These are phyloP conservation scores for Vannuccia rotundouncinata DNA, from an alignment of 2,888 invertebrate species.

Conservation along the genomic window DNA sequence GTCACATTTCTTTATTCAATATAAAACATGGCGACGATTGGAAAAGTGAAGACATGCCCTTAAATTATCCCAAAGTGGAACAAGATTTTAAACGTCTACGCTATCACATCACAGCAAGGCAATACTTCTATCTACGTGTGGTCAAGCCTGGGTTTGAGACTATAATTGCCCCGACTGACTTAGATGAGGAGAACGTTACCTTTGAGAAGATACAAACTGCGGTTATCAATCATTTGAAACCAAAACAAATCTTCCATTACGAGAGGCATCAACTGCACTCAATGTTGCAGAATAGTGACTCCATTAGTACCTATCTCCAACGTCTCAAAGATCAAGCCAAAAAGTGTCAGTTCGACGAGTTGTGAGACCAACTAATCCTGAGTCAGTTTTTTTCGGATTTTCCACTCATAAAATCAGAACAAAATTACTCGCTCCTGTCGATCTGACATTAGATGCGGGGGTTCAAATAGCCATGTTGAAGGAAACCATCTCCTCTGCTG, in stretches of 20 bases:
- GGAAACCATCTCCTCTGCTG: not conserved
- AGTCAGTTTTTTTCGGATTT: constrained; percentile 10
- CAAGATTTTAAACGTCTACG: no score
- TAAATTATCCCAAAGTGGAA: no score
- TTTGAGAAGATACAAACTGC: constrained; percentile 1
- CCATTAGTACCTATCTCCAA: not conserved
- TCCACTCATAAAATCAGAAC: not conserved
- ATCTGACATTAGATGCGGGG: not conserved
- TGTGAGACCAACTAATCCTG: not conserved
- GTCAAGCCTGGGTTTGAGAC: not conserved
- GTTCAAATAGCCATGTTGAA: not conserved
- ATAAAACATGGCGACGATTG: not conserved
- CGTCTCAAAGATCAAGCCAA: not conserved
- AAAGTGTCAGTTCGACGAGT: not conserved
- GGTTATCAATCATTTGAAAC: not conserved
- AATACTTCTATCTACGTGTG: constrained; percentile 2
- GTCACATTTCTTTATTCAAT: no score
- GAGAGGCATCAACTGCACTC: not conserved
- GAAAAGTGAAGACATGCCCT: not conserved
- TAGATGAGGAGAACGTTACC: constrained; percentile 7
- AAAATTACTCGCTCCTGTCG: not conserved
- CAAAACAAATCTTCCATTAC: constrained; percentile 11
- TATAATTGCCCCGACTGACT: not conserved
- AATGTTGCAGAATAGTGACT: not conserved
- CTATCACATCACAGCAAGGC: not conserved